Base-by-base conservation (phyloP, 2,113 vertebrate genomes). In the Damaliscus lunatus region DNA sequence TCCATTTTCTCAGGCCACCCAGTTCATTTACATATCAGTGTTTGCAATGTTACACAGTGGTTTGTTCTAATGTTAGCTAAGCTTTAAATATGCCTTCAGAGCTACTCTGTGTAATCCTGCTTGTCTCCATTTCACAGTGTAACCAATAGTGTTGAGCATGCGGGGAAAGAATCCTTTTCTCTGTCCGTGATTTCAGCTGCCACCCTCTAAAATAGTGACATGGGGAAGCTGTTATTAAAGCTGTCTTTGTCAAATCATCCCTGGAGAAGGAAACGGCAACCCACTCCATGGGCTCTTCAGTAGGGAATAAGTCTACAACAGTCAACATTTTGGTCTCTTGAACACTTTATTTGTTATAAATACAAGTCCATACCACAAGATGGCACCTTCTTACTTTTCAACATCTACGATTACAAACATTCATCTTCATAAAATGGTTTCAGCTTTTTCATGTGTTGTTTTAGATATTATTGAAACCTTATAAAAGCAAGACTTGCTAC, bases 291-390 rank as follows among this genome's bases (percentile, higher is more conserved):
- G 64, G 16, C 6, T 59, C 10, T 59, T 59, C 25, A 97, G 97
- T 96, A 88, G 27, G 94, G 74, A 98, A 97, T 97, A 93, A 85
- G 97, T 91, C 91, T 97, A 94, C 60, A 97, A 77, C 82, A 98
- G 96, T 78, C 97, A 92, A 43, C 1, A 84, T 96, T 97, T 97
- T 96, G 96, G 97, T 98, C 98, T 99, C 98, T 98, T 98, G 98
- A 99, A 98, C 98, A 97, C 98, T 99, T 99, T 99, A 99, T 99
- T 99, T 98, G 98, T 98, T 99, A 98, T 98, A 99, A 99, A 98
- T 99, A 99, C 99, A 99, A 98, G 98, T 98, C 98, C 99, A 99
- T 98, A 99, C 98, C 99, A 99, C 99, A 99, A 99, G 99, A 99
- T 99, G 99, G 99, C 99, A 99, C 98, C 98, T 99, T 99, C 98